Percentiles rank a stretch among this genome's conserved stretches.
phyloP scores from a whole-genome alignment of 2,797 vertebrate species.

The Pangasius macronema region DNA sequence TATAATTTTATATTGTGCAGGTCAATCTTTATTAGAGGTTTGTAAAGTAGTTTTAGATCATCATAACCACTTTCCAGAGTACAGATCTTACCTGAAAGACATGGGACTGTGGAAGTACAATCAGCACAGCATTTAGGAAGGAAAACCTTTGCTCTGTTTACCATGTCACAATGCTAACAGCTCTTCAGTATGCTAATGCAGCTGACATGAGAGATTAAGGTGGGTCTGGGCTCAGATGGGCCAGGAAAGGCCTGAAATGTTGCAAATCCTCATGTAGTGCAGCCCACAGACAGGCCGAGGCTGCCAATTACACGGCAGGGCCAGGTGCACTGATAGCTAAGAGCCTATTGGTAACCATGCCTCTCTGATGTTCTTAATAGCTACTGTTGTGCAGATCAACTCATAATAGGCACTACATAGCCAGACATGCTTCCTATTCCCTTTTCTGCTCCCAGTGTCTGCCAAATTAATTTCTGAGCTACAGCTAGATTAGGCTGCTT shows the following conservation, averaged over 20 bases:
- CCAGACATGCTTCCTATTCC: slow-evolving; percentile 71
- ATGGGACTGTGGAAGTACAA: slow-evolving; percentile 43
- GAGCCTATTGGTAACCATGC: slow-evolving; percentile 79
- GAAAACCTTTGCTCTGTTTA: slow-evolving; percentile 74
- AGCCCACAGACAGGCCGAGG: slow-evolving; percentile 68
- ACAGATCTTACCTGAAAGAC: slow-evolving; percentile 33
- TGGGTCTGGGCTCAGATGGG: slow-evolving; percentile 80
- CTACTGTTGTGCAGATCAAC: slow-evolving; percentile 76
- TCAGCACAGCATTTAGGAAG: slow-evolving; percentile 59
- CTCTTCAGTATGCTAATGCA: slow-evolving; percentile 85
- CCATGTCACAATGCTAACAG: slow-evolving; percentile 77
- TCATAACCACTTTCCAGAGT: slow-evolving; percentile 7
- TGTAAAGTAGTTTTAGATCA: slow-evolving; percentile 26
- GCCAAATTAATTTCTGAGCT: slow-evolving; percentile 75
- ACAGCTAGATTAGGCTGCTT: slow-evolving; percentile 62
- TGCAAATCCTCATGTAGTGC: slow-evolving; percentile 71
- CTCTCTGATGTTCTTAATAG: slow-evolving; percentile 77
- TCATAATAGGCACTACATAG: slow-evolving; percentile 79
- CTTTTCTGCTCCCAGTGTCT: slow-evolving; percentile 63
- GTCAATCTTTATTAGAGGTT: slow-evolving; percentile 32
- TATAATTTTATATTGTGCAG: slow-evolving; percentile 1
- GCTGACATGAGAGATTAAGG: slow-evolving; percentile 78
- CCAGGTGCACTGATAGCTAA: slow-evolving; percentile 81
- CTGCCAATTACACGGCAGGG: slow-evolving; percentile 81
- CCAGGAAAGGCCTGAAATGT: slow-evolving; percentile 70